Conservation (phyloP, 2,113 vertebrate species). For the Nothoprocta perdicaria region DNA sequence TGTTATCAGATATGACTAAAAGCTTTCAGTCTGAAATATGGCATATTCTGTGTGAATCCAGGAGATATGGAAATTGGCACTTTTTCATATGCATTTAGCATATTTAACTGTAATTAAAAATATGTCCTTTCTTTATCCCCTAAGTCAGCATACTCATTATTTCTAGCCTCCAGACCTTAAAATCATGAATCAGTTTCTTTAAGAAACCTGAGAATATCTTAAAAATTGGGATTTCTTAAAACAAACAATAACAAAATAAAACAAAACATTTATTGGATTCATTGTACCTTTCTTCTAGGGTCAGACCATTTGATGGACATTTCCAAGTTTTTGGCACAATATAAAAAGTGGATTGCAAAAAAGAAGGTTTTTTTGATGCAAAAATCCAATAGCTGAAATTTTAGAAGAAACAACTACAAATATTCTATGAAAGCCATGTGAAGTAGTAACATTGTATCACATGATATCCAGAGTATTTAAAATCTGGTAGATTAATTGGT, state of each 20-base stretch:
- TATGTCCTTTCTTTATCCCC: background rate
- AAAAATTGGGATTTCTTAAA: background rate
- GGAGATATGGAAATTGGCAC: background rate
- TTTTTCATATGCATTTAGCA: background rate
- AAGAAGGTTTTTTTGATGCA: background rate
- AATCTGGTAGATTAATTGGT: background rate
- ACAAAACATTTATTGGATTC: background rate
- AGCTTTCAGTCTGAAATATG: background rate
- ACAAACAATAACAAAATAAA: no score
- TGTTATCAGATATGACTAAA: background rate
- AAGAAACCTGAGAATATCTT: background rate
- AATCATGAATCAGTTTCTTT: background rate
- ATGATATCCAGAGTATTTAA: background rate
- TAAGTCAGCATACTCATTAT: rapidly evolving
- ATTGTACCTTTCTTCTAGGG: background rate
- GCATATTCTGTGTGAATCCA: background rate
- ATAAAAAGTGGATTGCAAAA: background rate
- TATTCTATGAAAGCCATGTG: background rate
- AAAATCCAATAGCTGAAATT: background rate
- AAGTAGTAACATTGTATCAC: background rate
- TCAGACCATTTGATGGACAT: background rate
- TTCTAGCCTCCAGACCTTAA: rapidly evolving
- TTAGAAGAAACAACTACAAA: background rate
- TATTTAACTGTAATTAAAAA: background rate
- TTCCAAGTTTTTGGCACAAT: background rate